phyloP scores from a whole-genome alignment of 2,797 vertebrate species.

The Valencia hispanica region DNA sequence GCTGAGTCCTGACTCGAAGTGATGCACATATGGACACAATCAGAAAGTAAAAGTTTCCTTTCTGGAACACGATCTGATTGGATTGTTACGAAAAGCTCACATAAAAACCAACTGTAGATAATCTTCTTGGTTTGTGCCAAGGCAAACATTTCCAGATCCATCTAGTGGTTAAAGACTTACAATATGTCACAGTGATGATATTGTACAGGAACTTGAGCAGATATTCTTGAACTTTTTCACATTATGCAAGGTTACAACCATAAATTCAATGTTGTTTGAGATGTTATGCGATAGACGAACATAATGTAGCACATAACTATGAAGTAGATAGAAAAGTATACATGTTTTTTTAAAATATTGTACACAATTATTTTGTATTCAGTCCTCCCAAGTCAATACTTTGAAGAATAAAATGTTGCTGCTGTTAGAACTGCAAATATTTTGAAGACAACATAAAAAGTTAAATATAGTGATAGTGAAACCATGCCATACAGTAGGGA shows the following conservation, averaged over 20 bases:
- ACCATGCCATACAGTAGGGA: not conserved
- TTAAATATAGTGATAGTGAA: not conserved
- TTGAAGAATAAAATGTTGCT: not conserved
- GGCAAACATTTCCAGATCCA: constrained; percentile 59
- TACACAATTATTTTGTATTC: not conserved
- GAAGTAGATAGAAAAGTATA: not conserved
- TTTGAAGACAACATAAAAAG: not conserved
- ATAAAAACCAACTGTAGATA: constrained; percentile 33
- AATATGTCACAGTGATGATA: not conserved
- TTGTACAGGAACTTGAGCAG: not conserved
- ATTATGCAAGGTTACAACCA: not conserved
- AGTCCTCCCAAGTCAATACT: not conserved
- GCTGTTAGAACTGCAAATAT: not conserved
- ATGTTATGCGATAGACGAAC: not conserved
- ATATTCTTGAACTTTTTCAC: not conserved
- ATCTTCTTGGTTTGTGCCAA: constrained; percentile 41
- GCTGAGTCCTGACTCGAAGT: constrained; percentile 21
- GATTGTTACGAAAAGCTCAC: constrained; percentile 41
- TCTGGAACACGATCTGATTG: constrained; percentile 49
- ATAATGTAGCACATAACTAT: not conserved
- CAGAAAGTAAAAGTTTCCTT: constrained; percentile 40
- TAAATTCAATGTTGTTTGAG: not conserved
- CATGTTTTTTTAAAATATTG: not conserved
- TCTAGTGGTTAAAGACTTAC: constrained; percentile 15
- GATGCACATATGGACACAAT: constrained; percentile 51